Conservation (phyloP, 2,113 vertebrate genomes). For the Hypanus sabinus region DNA sequence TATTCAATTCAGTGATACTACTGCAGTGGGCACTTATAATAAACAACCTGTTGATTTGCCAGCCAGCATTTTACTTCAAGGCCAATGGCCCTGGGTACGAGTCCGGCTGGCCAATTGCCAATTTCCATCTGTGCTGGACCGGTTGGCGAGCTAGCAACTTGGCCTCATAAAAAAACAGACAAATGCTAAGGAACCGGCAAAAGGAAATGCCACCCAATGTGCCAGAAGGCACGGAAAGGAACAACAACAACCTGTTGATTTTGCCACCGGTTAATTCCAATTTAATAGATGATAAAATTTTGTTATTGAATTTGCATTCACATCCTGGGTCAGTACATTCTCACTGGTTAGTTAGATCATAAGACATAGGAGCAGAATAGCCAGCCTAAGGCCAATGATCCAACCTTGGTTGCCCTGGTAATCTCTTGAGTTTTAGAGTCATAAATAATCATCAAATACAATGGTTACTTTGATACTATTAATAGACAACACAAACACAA, state of each 20-base stretch:
- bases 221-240: no score
- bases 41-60: conserved; percentile 14
- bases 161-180: no score
- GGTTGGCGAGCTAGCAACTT: no score
- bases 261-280: not conserved
- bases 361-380: no score
- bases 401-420: not conserved
- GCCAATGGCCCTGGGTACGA: no score
- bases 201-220: no score
- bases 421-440: not conserved
- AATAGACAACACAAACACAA: not conserved
- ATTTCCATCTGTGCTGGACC: no score
- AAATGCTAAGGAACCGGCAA: no score
- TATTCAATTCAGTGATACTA: not conserved
- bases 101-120: no score
- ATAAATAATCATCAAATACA: not conserved
- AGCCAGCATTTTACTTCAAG: no score
- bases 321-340: not conserved
- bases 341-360: not conserved
- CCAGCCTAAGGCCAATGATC: not conserved
- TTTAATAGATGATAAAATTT: not conserved
- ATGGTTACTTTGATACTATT: no score
- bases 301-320: not conserved
- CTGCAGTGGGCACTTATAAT: not conserved
- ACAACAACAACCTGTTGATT: not conserved